Evolutionary conservation across 1,140 invertebrate genomes (phyloP).

Genomic region (Phocides pigmalion): DNA sequence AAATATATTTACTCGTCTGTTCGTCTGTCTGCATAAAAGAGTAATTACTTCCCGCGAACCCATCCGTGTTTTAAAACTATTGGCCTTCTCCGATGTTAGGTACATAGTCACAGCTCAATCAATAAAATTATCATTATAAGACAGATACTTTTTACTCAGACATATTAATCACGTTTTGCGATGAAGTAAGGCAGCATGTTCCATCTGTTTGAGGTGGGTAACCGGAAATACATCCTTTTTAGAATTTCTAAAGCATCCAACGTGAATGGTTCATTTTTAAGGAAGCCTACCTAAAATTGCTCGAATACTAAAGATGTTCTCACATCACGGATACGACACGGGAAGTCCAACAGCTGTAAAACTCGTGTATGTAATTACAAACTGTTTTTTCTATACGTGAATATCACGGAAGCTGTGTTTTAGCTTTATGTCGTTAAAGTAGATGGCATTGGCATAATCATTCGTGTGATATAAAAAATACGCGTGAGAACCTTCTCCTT

Average conservation of each 20-base stretch:
- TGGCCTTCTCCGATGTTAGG: too few species aligned
- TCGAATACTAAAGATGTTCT: neutral
- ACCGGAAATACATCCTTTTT: neutral
- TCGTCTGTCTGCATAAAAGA: too few species aligned
- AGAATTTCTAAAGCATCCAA: neutral
- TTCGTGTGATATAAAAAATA: too few species aligned
- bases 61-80: too few species aligned
- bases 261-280: neutral
- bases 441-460: neutral
- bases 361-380: conserved; percentile 1
- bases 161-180: too few species aligned
- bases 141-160: too few species aligned
- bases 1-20: too few species aligned
- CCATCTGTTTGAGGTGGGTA: neutral
- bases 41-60: too few species aligned
- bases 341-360: conserved; percentile 19
- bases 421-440: conserved; percentile 9
- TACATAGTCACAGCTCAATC: too few species aligned
- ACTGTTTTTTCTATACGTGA: conserved; percentile 15
- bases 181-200: too few species aligned
- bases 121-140: too few species aligned
- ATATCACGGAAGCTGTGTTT: conserved; percentile 15
- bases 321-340: conserved; percentile 6
- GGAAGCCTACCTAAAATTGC: neutral
- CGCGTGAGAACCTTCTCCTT: neutral